Base-by-base conservation (phyloP, 2,888 invertebrate genomes). In the Drosophila peninsularis region DNA sequence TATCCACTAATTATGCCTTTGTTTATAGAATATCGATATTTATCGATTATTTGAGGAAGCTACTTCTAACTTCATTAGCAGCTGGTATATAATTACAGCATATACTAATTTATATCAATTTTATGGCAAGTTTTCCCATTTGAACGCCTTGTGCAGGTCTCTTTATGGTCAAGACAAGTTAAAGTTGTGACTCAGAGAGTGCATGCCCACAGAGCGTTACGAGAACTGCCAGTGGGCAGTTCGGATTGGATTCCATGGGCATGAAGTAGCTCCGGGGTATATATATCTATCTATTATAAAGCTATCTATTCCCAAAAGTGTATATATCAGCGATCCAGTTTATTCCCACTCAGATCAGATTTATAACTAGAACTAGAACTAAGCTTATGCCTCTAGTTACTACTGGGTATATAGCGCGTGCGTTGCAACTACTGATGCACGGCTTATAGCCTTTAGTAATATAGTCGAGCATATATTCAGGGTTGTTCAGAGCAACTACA, bases 151-250 rank as follows among this genome's bases (percentile, higher is more conserved):
- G 57, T 47, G 58, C n/a, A 32, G 54, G 49, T 54, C 44, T 41
- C n/a, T 21, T 56, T 54, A 60, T 69, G 73, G 62, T 34, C 60
- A 68, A 63, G 42, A 66, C 62, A 6, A 70, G 65, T 61, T 61
- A 5, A 17, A 41, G 56, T 37, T 53, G 10, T 62, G 56, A 75
- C 64, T 75, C 63, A 67, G 42, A 24, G 36, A 44, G 50, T 47
- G 53, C 50, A 47, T 32, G 56, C 60, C 62, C 64, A 52, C 32
- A 50, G 3, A 56, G 57, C 58, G 45, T 64, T 57, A 2, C 2
- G 53, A 75, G 72, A 67, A 67, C 36, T 17, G 65, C 45, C 82
- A 72, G 86, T 86, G 80, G 76, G 72, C 24, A 57, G 72, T 9
- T 24, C 2, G 24, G n/a, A 24, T 14, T 3, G 21, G 21, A 24